These are phyloP conservation scores for rabbit (Oryctolagus cuniculus) DNA, from an alignment of 2,113 vertebrate species.

Conservation along the genomic window mOryCun1.1 NC_091449.1:41136501-41137000, in stretches of 20 bases:
- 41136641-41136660: background rate
- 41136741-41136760: background rate
- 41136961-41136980: background rate
- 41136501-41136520: background rate
- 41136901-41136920: conserved; percentile 71
- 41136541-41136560: background rate
- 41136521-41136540: background rate
- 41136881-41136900: conserved; percentile 42
- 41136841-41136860: conserved; percentile 71
- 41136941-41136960: accelerated
- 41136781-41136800: background rate
- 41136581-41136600: background rate
- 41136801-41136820: conserved; percentile 56
- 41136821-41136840: conserved; percentile 70
- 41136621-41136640: background rate
- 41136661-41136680: background rate
- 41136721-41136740: background rate
- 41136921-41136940: conserved; percentile 62
- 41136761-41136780: background rate
- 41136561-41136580: background rate
- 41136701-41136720: too few relatives aligned
- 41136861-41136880: conserved; percentile 1
- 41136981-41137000: background rate
- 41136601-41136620: accelerated
- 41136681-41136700: too few relatives aligned